Percentiles rank a stretch among this genome's conserved stretches.
phyloP scores from a whole-genome alignment of 2,797 vertebrate genomes.

The Zalophus californianus region DNA sequence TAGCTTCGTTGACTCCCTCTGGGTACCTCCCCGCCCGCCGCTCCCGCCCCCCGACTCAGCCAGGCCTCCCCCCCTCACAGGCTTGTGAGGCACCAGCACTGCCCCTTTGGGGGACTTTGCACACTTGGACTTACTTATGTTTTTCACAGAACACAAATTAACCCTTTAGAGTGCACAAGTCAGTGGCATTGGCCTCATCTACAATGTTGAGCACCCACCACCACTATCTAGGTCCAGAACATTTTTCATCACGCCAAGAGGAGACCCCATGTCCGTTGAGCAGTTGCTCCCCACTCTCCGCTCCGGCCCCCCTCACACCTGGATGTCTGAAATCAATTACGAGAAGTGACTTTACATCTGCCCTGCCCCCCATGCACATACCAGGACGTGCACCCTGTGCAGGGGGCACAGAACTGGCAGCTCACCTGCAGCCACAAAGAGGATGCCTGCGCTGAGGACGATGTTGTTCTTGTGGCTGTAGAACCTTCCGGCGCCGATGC shows the following conservation, averaged over 20 bases:
- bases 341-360: accelerated
- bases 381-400: accelerated
- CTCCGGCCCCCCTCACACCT: too few relatives aligned
- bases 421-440: constrained; percentile 97
- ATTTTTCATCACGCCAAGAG: not conserved
- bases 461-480: constrained; percentile 97
- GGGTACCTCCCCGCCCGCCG: not conserved
- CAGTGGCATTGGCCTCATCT: not conserved
- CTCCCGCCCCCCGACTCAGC: not conserved
- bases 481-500: constrained; percentile 93
- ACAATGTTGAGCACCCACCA: accelerated
- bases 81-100: not conserved
- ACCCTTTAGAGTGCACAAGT: not conserved
- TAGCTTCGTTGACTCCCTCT: not conserved
- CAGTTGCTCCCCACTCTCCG: not conserved
- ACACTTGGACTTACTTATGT: not conserved
- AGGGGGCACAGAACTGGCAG: accelerated
- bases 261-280: not conserved
- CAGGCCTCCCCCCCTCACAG: not conserved
- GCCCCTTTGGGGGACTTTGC: not conserved
- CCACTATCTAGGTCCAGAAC: too few relatives aligned
- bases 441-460: constrained; percentile 96
- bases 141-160: not conserved
- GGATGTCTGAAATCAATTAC: not conserved
- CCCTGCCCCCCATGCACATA: accelerated